A percentile compares a stretch with the other conserved stretches of the same genome.
Evolutionary conservation across 2,113 vertebrate species (phyloP).

Genomic region (Phainopepla nitens): DNA sequence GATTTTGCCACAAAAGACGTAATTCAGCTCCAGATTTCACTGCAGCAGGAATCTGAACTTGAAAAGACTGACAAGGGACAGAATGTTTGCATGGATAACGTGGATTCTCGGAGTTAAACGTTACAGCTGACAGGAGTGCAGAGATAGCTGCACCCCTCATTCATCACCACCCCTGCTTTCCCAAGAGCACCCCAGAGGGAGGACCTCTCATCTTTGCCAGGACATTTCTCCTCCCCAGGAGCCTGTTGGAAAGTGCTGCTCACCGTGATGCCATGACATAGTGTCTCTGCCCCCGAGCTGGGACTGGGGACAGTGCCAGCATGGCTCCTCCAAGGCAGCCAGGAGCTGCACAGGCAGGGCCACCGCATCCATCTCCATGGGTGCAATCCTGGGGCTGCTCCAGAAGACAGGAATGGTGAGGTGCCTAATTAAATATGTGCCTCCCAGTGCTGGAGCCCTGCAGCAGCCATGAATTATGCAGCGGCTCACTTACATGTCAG

Average conservation of each 20-base stretch:
- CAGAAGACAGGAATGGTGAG: not conserved
- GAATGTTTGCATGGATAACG: not conserved
- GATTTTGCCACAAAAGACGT: not conserved
- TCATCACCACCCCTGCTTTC: not conserved
- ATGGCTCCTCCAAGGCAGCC: rapidly evolving
- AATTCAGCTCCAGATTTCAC: not conserved
- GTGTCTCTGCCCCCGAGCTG: not conserved
- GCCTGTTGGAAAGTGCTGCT: not conserved
- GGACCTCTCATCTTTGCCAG: rapidly evolving
- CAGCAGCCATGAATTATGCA: constrained; percentile 65
- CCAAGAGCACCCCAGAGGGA: not conserved
- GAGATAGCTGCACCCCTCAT: not conserved
- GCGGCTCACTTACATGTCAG: constrained; percentile 39
- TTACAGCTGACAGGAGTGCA: not conserved
- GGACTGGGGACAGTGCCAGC: rapidly evolving
- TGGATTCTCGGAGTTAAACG: rapidly evolving
- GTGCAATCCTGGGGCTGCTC: not conserved
- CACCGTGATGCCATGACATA: not conserved
- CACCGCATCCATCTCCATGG: rapidly evolving
- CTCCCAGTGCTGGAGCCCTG: constrained; percentile 10
- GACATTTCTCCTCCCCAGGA: not conserved
- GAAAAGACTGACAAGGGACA: not conserved
- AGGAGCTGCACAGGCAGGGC: not conserved
- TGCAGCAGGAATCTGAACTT: not conserved
- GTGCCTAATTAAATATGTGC: constrained; percentile 39